phyloP scores from a whole-genome alignment of 2,113 vertebrate genomes.

The Oostethus manadensis region DNA sequence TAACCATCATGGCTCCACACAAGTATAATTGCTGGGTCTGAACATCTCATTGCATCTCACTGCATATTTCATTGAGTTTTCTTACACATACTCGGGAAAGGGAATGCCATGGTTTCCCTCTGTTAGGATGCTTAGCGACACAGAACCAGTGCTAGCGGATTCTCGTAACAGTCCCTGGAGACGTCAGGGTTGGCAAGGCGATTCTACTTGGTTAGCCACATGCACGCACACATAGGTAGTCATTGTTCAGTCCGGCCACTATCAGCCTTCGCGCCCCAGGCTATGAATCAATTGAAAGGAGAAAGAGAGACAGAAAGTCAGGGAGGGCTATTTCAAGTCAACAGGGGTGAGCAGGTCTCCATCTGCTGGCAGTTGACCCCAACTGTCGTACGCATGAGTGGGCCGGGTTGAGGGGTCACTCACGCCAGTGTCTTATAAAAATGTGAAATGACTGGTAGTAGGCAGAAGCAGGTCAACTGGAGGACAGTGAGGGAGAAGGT shows the following conservation, averaged over 20 bases:
- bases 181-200: conserved; percentile 53
- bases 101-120: conserved; percentile 13
- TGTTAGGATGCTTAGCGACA: conserved; percentile 14
- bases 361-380: conserved; percentile 65
- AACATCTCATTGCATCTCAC: not conserved
- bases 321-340: conserved; percentile 75
- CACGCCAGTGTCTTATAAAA: conserved; percentile 41
- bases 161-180: conserved; percentile 33
- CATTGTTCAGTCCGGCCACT: conserved; percentile 72
- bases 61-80: not conserved
- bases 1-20: not conserved
- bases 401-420: conserved; percentile 36
- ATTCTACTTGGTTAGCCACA: conserved; percentile 46
- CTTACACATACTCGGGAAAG: conserved; percentile 5
- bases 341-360: conserved; percentile 69
- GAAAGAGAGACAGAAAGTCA: conserved; percentile 59
- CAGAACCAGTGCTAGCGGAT: conserved; percentile 26
- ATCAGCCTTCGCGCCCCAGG: conserved; percentile 78
- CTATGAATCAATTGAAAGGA: conserved; percentile 77
- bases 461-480: conserved; percentile 62
- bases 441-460: conserved; percentile 56
- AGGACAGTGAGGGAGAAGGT: conserved; percentile 33
- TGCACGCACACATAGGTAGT: conserved; percentile 59
- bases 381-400: conserved; percentile 67
- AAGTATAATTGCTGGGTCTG: not conserved